These are phyloP conservation scores for Drosophila mauritiana DNA, from an alignment of 1,140 invertebrate species.

Conservation along the genomic window DNA sequence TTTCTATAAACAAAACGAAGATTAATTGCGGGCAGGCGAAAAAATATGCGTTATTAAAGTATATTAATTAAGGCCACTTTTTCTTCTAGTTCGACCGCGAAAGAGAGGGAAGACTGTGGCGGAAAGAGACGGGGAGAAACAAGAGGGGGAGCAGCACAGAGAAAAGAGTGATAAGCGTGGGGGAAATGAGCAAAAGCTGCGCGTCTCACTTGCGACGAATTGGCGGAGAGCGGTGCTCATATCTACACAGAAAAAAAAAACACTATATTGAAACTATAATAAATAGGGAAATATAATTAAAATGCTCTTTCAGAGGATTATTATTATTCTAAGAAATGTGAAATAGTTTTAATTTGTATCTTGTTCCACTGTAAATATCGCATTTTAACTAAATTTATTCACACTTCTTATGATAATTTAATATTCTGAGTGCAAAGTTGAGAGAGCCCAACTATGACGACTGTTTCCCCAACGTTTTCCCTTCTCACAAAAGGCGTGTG, in stretches of 20 bases:
- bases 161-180: conserved; percentile 48
- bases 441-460: conserved; percentile 32
- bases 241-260: conserved; percentile 26
- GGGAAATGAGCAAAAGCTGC: conserved; percentile 45
- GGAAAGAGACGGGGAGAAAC: background rate
- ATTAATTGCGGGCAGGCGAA: conserved; percentile 36
- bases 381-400: too few species aligned
- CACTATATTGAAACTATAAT: background rate
- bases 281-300: background rate
- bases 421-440: conserved; percentile 1
- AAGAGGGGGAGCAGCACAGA: background rate
- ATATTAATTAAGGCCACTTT: conserved; percentile 47
- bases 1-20: conserved; percentile 51
- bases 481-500: background rate
- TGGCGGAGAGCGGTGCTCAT: conserved; percentile 16
- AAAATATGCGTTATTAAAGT: conserved; percentile 38
- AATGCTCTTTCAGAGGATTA: background rate
- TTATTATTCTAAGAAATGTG: background rate
- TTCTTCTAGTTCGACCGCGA: conserved; percentile 19
- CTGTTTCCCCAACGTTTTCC: background rate
- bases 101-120: background rate
- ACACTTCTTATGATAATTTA: too few species aligned
- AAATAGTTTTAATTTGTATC: too few species aligned
- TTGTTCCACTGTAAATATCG: too few species aligned
- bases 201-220: conserved; percentile 73